Base-by-base conservation (phyloP, 2,888 invertebrate species). In the Didymodactylos carnosus region DNA sequence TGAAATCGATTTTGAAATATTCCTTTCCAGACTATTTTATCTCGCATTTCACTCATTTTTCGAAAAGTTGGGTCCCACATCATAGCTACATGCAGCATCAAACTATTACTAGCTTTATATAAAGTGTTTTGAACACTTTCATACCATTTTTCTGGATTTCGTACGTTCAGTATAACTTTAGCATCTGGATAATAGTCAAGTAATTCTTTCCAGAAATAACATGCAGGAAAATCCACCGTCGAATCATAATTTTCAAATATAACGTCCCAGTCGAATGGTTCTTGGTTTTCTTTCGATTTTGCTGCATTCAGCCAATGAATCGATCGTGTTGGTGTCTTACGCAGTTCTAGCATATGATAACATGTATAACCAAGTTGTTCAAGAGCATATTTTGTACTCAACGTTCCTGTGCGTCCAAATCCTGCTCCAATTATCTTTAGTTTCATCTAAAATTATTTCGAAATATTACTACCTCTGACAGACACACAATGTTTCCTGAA, bases 151-250 rank as follows among this genome's bases (percentile, higher is more conserved):
- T 73, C 49, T 8, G 62, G 35, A 62, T 75, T 69, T 3, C 75
- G 75, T 23, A 62, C 39, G 13, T 27, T 75, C 19, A 75, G 43
- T 7, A 75, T 70, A 25, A 75, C 70, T 71, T 75, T 75, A 19
- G 75, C 75, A 29, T 75, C 46, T n/a, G 75, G 75, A 75, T 75
- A 75, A 71, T 75, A 14, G 2, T 69, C 25, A 13, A 75, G 16
- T 8, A 75, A 46, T 75, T 76, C 75, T 43, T 46, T 69, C 29
- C 75, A 75, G 49, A 75, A 75, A 19, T 29, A 2, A 27, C 35
- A n/a, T 6, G 70, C 46, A 19, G 75, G 75, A 39, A 23, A 69
- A 41, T 75, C 75, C 11, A 70, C 49, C 14, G 70, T 46, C 25
- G 75, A 25, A 40, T 25, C 14, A 41, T 75, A 75, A 35, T 39